Conservation (phyloP, 2,888 invertebrate species). For the Coenonympha arcania region DNA sequence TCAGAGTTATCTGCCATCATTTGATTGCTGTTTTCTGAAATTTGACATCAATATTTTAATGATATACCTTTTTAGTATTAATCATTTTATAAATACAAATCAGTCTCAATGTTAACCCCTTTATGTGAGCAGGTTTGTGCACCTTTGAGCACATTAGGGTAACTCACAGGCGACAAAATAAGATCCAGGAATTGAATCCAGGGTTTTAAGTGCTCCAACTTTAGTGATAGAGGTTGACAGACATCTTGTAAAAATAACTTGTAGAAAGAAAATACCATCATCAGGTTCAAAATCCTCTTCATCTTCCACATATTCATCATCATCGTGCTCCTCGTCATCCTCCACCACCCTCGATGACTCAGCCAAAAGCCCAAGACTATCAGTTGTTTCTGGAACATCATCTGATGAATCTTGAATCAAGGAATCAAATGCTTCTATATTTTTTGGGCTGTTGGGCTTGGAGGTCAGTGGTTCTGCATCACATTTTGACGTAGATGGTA, state of each 20-base stretch:
- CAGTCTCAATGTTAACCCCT: too few relatives aligned
- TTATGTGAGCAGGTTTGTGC: too few relatives aligned
- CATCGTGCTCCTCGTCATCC: slow-evolving; percentile 53
- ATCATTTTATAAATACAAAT: too few relatives aligned
- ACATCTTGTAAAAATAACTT: not conserved
- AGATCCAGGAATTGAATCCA: too few relatives aligned
- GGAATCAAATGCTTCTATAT: slow-evolving; percentile 8
- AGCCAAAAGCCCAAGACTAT: slow-evolving; percentile 58
- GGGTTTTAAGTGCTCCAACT: too few relatives aligned
- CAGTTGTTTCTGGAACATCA: slow-evolving; percentile 41
- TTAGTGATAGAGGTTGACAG: too few relatives aligned
- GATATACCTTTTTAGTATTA: too few relatives aligned
- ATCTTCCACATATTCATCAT: slow-evolving; percentile 42
- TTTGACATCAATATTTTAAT: not conserved
- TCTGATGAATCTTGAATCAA: slow-evolving; percentile 20
- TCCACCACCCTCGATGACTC: slow-evolving; percentile 53
- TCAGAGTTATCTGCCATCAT: slow-evolving; percentile 54
- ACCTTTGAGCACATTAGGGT: too few relatives aligned
- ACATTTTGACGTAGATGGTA: slow-evolving; percentile 26
- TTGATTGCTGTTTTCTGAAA: slow-evolving; percentile 54
- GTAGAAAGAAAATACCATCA: slow-evolving; percentile 37
- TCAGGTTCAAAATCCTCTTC: slow-evolving; percentile 34
- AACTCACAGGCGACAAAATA: too few relatives aligned
- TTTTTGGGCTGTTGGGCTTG: not conserved
- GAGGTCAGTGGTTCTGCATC: not conserved